Percentiles rank a stretch among this genome's conserved stretches.
Evolutionary conservation across 2,113 vertebrate species (phyloP).

Genomic region (Syrrhaptes paradoxus): DNA sequence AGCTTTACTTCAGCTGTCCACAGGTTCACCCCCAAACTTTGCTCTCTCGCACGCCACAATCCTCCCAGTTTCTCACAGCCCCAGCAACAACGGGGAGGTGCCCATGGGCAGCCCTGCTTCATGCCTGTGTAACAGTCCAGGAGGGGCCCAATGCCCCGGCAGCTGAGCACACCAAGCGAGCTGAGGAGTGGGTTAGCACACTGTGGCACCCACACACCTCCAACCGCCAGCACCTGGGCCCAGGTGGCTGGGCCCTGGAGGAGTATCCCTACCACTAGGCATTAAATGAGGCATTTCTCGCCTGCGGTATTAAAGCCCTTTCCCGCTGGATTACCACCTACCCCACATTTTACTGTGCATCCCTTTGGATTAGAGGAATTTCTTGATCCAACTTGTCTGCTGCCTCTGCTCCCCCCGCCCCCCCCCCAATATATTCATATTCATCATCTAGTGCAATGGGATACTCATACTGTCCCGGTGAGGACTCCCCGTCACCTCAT

Average conservation of each 20-base stretch:
- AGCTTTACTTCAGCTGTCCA: not conserved
- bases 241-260: not conserved
- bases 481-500: not conserved
- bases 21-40: not conserved
- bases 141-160: accelerated
- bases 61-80: not conserved
- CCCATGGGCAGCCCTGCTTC: not conserved
- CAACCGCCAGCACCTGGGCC: not conserved
- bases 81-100: no score
- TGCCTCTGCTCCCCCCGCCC: not conserved
- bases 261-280: no score
- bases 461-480: accelerated
- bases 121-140: not conserved
- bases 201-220: accelerated
- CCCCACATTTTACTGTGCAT: accelerated
- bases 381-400: not conserved
- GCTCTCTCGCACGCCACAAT: accelerated
- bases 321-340: accelerated
- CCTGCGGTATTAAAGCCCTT: not conserved
- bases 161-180: accelerated
- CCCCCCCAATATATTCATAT: not conserved
- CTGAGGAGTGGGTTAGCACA: not conserved
- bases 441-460: not conserved
- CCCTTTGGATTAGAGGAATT: not conserved
- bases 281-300: not conserved